Conservation (phyloP, 1,140 invertebrate genomes). For the Olivierus martensii region DNA sequence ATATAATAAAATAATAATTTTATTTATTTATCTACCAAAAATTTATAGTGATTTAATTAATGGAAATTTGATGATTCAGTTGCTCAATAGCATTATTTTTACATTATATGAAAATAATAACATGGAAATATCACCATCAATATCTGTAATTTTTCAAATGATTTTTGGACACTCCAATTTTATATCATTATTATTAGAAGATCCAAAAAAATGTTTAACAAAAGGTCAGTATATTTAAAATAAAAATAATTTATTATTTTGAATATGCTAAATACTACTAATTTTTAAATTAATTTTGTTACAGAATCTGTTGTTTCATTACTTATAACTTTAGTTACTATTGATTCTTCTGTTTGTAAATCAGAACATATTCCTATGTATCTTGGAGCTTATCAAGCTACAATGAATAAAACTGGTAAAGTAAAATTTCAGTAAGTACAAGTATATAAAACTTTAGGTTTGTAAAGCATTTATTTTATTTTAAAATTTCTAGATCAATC, state of each 20-base stretch:
- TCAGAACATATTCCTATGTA: constrained; percentile 4
- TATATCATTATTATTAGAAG: too few species aligned
- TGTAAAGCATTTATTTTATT: not conserved
- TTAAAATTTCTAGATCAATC: constrained; percentile 9
- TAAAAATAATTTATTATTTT: not conserved
- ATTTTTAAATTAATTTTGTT: not conserved
- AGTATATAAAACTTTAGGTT: not conserved
- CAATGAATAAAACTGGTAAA: not conserved
- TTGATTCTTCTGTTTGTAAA: constrained; percentile 7
- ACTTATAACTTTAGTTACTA: constrained; percentile 1
- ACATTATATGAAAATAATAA: too few species aligned
- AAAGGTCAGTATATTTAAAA: too few species aligned
- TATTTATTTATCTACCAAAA: too few species aligned
- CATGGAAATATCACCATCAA: too few species aligned
- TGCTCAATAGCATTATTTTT: too few species aligned
- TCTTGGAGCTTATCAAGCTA: constrained; percentile 5
- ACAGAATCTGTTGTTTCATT: constrained; percentile 4
- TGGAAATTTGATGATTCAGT: too few species aligned
- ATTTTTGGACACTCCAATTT: too few species aligned
- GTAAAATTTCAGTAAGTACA: not conserved
- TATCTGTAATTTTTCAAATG: too few species aligned
- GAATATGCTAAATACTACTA: not conserved
- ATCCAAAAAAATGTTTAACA: too few species aligned
- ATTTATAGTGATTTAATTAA: too few species aligned
- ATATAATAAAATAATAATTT: too few species aligned